phyloP scores from a whole-genome alignment of 2,797 vertebrate species.

The Acipenser ruthenus region DNA sequence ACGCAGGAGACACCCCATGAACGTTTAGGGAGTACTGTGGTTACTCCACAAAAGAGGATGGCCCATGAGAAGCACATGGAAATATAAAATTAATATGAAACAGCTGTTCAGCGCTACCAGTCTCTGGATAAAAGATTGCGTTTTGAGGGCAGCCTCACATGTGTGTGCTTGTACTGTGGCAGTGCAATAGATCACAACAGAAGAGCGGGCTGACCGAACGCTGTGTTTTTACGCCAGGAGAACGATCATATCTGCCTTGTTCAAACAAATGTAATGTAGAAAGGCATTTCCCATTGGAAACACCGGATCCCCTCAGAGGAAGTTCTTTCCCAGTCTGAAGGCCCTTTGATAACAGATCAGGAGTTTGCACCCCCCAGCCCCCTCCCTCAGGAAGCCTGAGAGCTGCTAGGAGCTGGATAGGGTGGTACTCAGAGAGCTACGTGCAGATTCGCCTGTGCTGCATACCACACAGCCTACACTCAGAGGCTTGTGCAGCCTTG shows the following conservation, averaged over 20 bases:
- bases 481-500: too few relatives aligned
- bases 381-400: conserved; percentile 20
- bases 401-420: conserved; percentile 16
- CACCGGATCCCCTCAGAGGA: conserved; percentile 30
- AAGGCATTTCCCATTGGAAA: conserved; percentile 35
- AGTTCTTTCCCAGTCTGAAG: conserved; percentile 21
- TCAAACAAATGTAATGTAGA: neutral
- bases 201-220: neutral
- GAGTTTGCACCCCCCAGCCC: conserved; percentile 19
- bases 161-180: too few relatives aligned
- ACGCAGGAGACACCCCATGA: too few relatives aligned
- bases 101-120: too few relatives aligned
- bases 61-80: too few relatives aligned
- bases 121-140: too few relatives aligned
- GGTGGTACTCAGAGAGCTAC: conserved; percentile 20
- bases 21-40: too few relatives aligned
- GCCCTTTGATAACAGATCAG: conserved; percentile 31
- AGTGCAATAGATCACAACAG: too few relatives aligned
- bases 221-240: neutral
- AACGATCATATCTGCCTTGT: conserved; percentile 24
- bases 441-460: conserved; percentile 23
- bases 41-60: too few relatives aligned
- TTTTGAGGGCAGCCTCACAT: too few relatives aligned
- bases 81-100: too few relatives aligned
- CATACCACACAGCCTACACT: too few relatives aligned